These are phyloP conservation scores for Bugula neritina DNA, from an alignment of 2,888 invertebrate species.

Conservation along the genomic window DNA sequence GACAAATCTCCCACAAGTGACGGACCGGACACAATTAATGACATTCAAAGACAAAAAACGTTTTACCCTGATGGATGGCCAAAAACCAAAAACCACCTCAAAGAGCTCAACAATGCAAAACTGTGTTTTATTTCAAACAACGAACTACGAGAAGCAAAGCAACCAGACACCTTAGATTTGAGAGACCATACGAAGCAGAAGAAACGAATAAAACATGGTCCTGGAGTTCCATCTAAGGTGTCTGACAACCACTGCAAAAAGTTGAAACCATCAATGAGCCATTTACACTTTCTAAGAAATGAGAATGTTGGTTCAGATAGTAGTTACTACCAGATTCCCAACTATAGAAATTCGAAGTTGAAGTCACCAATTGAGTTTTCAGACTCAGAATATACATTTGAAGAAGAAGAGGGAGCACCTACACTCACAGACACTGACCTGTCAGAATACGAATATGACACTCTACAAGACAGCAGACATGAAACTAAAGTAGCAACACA, in stretches of 20 bases:
- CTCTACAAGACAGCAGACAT: background rate
- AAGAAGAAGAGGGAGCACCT: background rate
- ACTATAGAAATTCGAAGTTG: background rate
- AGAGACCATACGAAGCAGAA: background rate
- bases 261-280: too few species aligned
- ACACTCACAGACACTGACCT: background rate
- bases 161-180: too few species aligned
- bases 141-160: background rate
- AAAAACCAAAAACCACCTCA: background rate
- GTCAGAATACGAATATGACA: background rate
- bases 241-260: background rate
- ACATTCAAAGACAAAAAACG: background rate
- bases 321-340: background rate
- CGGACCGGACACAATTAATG: background rate
- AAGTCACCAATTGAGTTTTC: background rate
- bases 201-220: background rate
- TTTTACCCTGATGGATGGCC: constrained; percentile 16
- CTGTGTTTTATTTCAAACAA: background rate
- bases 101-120: background rate
- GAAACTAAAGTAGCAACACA: background rate
- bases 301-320: background rate
- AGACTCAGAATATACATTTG: background rate
- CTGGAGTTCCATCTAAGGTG: background rate
- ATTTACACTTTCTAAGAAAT: background rate
- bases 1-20: background rate